Evolutionary conservation across 2,797 vertebrate genomes (phyloP).

Genomic region (Aphelocoma californica): DNA sequence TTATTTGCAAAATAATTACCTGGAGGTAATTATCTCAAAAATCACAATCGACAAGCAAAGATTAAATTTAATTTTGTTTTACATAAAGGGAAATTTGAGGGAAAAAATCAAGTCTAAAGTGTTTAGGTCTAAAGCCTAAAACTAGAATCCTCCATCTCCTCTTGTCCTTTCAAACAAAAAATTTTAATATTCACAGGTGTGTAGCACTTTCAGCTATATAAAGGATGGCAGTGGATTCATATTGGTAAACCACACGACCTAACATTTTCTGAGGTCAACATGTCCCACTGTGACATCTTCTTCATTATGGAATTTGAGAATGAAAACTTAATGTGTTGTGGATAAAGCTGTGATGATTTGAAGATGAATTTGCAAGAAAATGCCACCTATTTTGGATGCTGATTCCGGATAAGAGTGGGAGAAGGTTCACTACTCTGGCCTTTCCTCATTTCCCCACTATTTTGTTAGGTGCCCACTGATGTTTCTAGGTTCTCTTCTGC

Average conservation of each 20-base stretch:
- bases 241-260: not conserved
- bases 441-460: not conserved
- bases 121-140: not conserved
- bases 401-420: not conserved
- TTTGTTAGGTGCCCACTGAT: not conserved
- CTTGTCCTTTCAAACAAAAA: not conserved
- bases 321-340: not conserved
- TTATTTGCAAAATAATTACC: not conserved
- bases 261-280: not conserved
- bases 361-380: not conserved
- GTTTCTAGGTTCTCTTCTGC: not conserved
- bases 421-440: not conserved
- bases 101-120: not conserved
- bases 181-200: not conserved
- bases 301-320: not conserved
- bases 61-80: not conserved
- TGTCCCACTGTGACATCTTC: not conserved
- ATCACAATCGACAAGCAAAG: not conserved
- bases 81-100: not conserved
- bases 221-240: not conserved
- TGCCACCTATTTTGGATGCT: not conserved
- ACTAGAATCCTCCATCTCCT: not conserved
- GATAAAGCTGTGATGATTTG: not conserved
- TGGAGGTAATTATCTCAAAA: not conserved
- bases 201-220: not conserved